Conservation (phyloP, 53 echinoderm and acorn worm species). For the Holothuria leucospilota region DNA sequence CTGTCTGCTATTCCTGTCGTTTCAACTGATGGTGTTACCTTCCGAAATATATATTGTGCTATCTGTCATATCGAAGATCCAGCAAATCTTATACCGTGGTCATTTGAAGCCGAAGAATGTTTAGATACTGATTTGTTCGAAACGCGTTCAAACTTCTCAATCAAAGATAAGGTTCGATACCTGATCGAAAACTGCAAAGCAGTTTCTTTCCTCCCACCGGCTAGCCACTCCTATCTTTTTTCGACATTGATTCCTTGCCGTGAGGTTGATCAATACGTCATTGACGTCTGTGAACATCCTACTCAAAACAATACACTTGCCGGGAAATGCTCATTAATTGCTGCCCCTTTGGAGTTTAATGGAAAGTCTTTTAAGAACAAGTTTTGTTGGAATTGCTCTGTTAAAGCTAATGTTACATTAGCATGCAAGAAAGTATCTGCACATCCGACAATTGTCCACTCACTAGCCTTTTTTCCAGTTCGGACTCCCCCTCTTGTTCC, state of each 20-base stretch:
- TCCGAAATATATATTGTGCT: constrained; percentile 23
- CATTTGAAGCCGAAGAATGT: background rate
- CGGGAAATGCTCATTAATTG: constrained; percentile 10
- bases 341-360: background rate
- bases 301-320: background rate
- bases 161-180: background rate
- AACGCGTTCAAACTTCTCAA: background rate
- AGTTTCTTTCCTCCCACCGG: constrained; percentile 3
- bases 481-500: background rate
- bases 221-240: background rate
- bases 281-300: background rate
- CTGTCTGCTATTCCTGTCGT: constrained; percentile 15
- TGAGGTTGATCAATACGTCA: background rate
- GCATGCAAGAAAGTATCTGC: no score
- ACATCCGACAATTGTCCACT: no score
- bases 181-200: background rate
- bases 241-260: constrained; percentile 14
- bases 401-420: no score
- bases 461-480: no score
- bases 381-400: constrained; percentile 5
- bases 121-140: background rate
- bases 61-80: constrained; percentile 4
- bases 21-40: constrained; percentile 3
- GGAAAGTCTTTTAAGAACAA: background rate
- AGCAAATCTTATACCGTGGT: background rate